Evolutionary conservation across 2,888 invertebrate genomes (phyloP).

Genomic region (Cantharis lateralis): DNA sequence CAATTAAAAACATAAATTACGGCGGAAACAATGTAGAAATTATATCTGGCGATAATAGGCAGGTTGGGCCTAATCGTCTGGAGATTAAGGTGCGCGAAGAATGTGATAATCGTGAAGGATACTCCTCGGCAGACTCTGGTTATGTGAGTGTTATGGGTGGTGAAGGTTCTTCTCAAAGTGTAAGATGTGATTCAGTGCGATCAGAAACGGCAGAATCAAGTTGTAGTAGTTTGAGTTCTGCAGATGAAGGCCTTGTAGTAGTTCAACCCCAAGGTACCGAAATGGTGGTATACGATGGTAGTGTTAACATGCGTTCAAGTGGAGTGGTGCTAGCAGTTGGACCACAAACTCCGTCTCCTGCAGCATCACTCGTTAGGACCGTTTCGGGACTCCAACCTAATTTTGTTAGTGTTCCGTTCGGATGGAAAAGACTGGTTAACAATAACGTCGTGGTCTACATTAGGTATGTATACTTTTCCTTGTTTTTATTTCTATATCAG

Average conservation of each 20-base stretch:
- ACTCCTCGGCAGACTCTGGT: conserved; percentile 36
- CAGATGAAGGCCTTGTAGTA: conserved; percentile 50
- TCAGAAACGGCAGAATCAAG: conserved; percentile 66
- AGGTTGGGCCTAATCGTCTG: conserved; percentile 43
- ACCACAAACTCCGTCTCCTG: conserved; percentile 39
- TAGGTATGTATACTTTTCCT: conserved; percentile 62
- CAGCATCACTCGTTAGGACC: conserved; percentile 33
- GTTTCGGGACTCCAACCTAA: conserved; percentile 38
- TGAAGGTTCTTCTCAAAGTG: conserved; percentile 47
- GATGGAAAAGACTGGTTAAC: conserved; percentile 76
- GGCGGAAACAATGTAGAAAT: conserved; percentile 40
- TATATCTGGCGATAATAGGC: conserved; percentile 39
- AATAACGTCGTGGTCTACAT: conserved; percentile 77
- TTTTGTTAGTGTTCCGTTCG: conserved; percentile 66
- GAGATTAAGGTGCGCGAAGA: conserved; percentile 42
- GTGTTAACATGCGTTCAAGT: conserved; percentile 50
- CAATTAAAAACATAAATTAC: conserved; percentile 32
- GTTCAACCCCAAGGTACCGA: conserved; percentile 45
- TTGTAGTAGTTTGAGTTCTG: conserved; percentile 60
- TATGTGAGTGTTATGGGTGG: conserved; percentile 53
- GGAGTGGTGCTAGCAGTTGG: conserved; percentile 51
- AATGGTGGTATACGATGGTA: conserved; percentile 56
- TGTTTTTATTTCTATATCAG: not conserved
- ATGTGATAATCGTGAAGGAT: conserved; percentile 46
- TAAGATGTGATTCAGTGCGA: conserved; percentile 62